These are phyloP conservation scores for Galago senegalensis DNA, from an alignment of 2,797 vertebrate species.

Conservation along the genomic window DNA sequence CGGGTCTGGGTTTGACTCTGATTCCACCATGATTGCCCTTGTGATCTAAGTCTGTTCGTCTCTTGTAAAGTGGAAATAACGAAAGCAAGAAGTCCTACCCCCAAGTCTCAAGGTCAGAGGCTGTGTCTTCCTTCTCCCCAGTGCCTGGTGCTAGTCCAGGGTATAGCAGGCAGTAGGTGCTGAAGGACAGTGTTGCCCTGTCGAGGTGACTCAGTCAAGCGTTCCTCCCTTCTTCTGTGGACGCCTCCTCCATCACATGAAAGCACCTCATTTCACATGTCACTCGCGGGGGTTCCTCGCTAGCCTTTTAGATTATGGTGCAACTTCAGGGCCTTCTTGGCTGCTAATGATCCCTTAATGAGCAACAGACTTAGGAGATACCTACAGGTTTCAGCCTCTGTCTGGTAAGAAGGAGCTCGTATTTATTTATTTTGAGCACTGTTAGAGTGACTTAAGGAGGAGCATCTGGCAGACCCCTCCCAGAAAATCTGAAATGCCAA, in stretches of 20 bases:
- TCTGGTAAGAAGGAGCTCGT: neutral
- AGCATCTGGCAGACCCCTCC: neutral
- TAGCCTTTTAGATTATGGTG: neutral
- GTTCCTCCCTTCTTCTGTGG: neutral
- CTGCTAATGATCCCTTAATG: neutral
- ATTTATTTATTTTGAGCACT: neutral
- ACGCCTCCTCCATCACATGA: neutral
- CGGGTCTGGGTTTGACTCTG: neutral
- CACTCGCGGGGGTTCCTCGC: neutral
- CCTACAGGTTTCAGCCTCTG: neutral
- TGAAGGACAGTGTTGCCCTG: neutral
- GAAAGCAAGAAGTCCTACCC: neutral
- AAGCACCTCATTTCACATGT: neutral
- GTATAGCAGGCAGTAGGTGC: neutral
- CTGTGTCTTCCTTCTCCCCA: neutral
- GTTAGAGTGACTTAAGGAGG: neutral
- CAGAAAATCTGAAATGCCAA: neutral
- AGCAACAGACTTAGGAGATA: neutral
- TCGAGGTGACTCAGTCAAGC: neutral
- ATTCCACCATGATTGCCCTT: neutral
- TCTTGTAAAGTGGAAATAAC: neutral
- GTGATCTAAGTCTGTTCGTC: neutral
- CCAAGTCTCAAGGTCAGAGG: too few relatives aligned
- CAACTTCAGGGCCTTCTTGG: neutral
- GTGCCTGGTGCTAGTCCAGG: neutral